Conservation (phyloP, 2,113 vertebrate genomes). For the Peucedramus taeniatus region DNA sequence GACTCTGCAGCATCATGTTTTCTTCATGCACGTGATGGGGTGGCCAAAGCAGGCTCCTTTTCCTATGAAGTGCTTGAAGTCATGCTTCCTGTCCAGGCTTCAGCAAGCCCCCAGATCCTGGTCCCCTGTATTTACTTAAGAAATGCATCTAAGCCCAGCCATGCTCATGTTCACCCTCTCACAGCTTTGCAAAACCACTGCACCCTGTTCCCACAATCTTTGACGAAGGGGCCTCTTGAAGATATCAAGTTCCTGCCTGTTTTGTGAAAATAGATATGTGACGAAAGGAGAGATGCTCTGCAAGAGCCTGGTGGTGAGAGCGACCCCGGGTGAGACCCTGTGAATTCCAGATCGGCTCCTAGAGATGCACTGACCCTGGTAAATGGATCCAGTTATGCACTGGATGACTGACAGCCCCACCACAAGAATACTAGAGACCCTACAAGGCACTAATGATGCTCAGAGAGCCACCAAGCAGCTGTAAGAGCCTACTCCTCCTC, state of each 20-base stretch:
- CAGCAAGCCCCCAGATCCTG: background rate
- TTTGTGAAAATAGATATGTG: conserved; percentile 53
- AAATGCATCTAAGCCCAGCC: background rate
- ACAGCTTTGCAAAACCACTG: background rate
- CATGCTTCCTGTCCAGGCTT: background rate
- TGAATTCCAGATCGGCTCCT: conserved; percentile 1
- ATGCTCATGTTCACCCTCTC: background rate
- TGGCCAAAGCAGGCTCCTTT: background rate
- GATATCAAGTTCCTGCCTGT: conserved; percentile 38
- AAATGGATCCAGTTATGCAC: background rate
- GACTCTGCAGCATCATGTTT: background rate
- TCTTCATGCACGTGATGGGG: background rate
- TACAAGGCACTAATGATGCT: background rate
- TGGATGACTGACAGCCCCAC: background rate
- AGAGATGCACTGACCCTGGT: background rate
- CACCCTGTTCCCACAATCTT: background rate
- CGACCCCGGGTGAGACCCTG: background rate
- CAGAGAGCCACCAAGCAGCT: background rate
- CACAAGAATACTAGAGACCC: background rate
- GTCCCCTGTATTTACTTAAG: background rate
- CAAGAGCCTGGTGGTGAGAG: background rate
- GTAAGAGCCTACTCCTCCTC: background rate
- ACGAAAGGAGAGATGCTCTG: conserved; percentile 32
- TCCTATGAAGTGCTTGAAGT: background rate
- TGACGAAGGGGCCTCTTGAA: background rate